phyloP scores from a whole-genome alignment of 2,888 invertebrate species.

The Andrena hattorfiana region DNA sequence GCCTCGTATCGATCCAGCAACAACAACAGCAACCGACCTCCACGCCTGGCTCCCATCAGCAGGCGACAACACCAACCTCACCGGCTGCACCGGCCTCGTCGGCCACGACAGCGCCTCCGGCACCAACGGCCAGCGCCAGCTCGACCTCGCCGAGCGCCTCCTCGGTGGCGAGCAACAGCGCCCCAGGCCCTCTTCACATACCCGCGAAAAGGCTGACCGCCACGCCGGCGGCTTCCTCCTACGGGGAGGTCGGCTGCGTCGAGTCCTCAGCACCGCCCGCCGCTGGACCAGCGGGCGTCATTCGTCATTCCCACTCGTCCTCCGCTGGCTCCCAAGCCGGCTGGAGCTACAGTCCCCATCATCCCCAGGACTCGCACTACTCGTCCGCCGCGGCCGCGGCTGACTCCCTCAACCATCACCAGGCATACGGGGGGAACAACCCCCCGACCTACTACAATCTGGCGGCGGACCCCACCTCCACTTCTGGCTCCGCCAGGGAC shows the following conservation, averaged over 20 bases:
- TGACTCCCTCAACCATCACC: slow-evolving; percentile 87
- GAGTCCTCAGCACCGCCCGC: slow-evolving; percentile 86
- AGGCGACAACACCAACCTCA: slow-evolving; percentile 86
- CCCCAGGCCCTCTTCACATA: slow-evolving; percentile 94
- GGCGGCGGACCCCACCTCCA: slow-evolving; percentile 87
- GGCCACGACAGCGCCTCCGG: slow-evolving; percentile 78
- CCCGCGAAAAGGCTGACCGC: slow-evolving; percentile 92
- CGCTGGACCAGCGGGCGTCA: slow-evolving; percentile 89
- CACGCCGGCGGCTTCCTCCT: slow-evolving; percentile 81
- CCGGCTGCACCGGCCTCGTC: slow-evolving; percentile 85
- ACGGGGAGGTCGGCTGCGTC: slow-evolving; percentile 83
- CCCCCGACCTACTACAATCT: slow-evolving; percentile 91
- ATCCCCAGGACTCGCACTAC: slow-evolving; percentile 83
- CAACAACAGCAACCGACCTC: slow-evolving; percentile 81
- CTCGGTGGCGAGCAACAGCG: slow-evolving; percentile 88
- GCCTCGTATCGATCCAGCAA: slow-evolving; percentile 85
- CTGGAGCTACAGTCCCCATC: slow-evolving; percentile 91
- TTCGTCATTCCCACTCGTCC: slow-evolving; percentile 88
- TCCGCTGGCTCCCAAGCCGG: slow-evolving; percentile 85
- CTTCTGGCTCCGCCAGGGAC: slow-evolving; percentile 87
- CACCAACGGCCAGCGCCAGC: slow-evolving; percentile 88
- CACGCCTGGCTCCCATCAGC: slow-evolving; percentile 85
- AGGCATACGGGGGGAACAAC: slow-evolving; percentile 88
- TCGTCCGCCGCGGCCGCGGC: slow-evolving; percentile 86
- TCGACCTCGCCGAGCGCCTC: slow-evolving; percentile 88